Evolutionary conservation across 2,888 invertebrate species (phyloP).

Genomic region (Euspilapteryx auroguttella): DNA sequence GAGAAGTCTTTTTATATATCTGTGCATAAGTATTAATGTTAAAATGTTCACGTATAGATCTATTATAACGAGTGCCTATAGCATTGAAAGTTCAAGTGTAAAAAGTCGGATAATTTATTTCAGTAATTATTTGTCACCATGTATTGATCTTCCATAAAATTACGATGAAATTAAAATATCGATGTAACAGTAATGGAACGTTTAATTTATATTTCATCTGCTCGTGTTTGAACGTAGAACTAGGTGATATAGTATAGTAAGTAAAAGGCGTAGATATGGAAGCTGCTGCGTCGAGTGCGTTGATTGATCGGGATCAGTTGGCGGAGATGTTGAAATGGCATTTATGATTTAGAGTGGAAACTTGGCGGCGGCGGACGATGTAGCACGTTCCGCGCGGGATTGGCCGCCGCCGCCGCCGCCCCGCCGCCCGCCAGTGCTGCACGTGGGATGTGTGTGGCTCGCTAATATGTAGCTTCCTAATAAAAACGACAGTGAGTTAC

Average conservation of each 20-base stretch:
- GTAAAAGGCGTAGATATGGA: too few relatives aligned
- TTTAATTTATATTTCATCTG: constrained; percentile 30
- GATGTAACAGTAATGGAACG: constrained; percentile 45
- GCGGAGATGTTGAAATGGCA: too few relatives aligned
- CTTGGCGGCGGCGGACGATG: too few relatives aligned
- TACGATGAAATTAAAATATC: constrained; percentile 62
- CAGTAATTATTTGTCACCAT: constrained; percentile 58
- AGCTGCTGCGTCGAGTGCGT: too few relatives aligned
- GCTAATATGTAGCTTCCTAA: constrained; percentile 52
- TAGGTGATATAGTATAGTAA: too few relatives aligned
- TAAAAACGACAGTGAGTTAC: constrained; percentile 21
- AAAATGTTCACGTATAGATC: constrained; percentile 58
- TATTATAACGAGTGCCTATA: constrained; percentile 61
- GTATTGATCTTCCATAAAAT: constrained; percentile 63
- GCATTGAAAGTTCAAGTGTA: constrained; percentile 57
- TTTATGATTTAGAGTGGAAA: too few relatives aligned
- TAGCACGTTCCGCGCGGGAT: too few relatives aligned
- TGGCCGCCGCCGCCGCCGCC: too few relatives aligned
- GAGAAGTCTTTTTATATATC: constrained; percentile 46
- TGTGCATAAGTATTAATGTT: constrained; percentile 40
- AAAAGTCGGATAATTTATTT: constrained; percentile 56
- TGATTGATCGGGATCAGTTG: too few relatives aligned
- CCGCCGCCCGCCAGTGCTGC: too few relatives aligned
- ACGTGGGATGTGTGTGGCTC: constrained; percentile 25
- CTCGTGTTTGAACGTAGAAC: too few relatives aligned